phyloP scores from a whole-genome alignment of 2,888 invertebrate genomes.

The Drosophila nr. medialis region DNA sequence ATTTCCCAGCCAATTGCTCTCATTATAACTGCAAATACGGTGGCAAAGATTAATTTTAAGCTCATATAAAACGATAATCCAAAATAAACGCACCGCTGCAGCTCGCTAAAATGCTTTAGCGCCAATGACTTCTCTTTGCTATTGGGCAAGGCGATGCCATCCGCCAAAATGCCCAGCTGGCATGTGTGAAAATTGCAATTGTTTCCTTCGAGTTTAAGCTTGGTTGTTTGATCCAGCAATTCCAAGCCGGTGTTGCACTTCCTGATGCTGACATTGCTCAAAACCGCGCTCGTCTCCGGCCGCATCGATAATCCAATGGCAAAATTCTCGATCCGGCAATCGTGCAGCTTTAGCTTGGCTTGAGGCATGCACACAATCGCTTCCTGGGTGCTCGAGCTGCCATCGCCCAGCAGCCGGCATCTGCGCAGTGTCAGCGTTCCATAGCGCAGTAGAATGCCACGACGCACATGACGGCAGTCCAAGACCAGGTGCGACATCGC shows the following conservation, averaged over 20 bases:
- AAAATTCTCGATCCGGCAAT: constrained; percentile 86
- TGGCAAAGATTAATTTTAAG: neutral
- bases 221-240: constrained; percentile 66
- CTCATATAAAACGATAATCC: neutral
- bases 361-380: constrained; percentile 86
- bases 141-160: constrained; percentile 81
- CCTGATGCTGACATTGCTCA: constrained; percentile 45
- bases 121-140: constrained; percentile 53
- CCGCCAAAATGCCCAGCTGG: constrained; percentile 86
- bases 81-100: constrained; percentile 43
- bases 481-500: constrained; percentile 86
- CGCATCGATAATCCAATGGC: constrained; percentile 86
- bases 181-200: constrained; percentile 84
- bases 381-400: constrained; percentile 86
- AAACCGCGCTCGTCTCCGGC: constrained; percentile 29
- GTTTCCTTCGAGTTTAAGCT: constrained; percentile 85
- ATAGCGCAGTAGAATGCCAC: constrained; percentile 85
- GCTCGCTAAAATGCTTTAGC: constrained; percentile 49
- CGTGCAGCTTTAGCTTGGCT: constrained; percentile 84
- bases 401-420: constrained; percentile 86
- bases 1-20: constrained; percentile 49
- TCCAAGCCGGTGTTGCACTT: constrained; percentile 68
- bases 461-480: constrained; percentile 86
- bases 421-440: constrained; percentile 85
- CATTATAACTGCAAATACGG: constrained; percentile 51